Evolutionary conservation across 1,140 invertebrate species (phyloP), one percentile per base, ranked within the genome.

Genomic region (Fragariocoptes setiger): DNA sequence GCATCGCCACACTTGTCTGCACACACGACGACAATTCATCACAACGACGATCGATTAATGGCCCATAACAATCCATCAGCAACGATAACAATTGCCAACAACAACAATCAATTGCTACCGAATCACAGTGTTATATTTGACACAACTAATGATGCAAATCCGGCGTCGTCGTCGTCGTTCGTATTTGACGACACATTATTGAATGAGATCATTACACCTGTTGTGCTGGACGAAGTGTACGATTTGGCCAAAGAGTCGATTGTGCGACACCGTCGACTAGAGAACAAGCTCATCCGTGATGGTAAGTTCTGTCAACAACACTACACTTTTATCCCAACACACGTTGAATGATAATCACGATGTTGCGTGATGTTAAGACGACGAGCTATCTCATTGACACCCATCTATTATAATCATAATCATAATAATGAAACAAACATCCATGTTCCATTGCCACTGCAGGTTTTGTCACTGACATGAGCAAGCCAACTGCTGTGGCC

Each of bases 401-500:
- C 25, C 25, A 13, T 35, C n/a, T 35, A 35, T 35, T 35, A n/a
- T n/a, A 13, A 13, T 12, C 25, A 39, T 19, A 39, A 39, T 19
- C 38, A 18, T 19, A 39, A n/a, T 17, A 3, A 39, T 14, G n/a
- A 16, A 39, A 17, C n/a, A 16, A 39, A 39, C 15, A 18, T 19
- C 38, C 5, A 13, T 39, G 17, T 4, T 13, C 5, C 3, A 3
- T 19, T 3, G n/a, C 16, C 4, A 12, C 19, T 12, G 4, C 21
- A 45, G 45, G 45, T 42, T 22, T 20, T 5, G 19, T 38, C n/a
- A 47, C 46, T 14, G 45, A 47, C 37, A 47, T 47, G 46, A 46
- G 37, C 18, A 47, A 47, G 37, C 4, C 35, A n/a, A 19, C 46
- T 2, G 46, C 46, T n/a, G 39, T 40, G 18, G 39, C 40, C 25